phyloP scores from a whole-genome alignment of 2,113 vertebrate genomes.

The Antechinus flavipes region DNA sequence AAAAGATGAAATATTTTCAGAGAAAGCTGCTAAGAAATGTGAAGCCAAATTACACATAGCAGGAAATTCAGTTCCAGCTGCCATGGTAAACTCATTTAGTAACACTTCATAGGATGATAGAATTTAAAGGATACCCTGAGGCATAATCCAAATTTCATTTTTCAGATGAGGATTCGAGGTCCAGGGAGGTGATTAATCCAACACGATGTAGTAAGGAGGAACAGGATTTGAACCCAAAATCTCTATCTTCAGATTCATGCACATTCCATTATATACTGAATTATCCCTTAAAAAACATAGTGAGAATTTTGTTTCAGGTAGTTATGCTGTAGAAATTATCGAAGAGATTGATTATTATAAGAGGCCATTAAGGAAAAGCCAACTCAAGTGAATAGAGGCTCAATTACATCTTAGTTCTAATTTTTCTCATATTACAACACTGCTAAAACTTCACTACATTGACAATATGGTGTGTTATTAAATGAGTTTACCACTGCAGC shows the following conservation, averaged over 20 bases:
- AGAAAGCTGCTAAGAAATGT: background rate
- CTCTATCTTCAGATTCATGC: background rate
- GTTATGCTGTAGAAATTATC: slow-evolving; percentile 7
- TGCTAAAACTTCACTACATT: slow-evolving; percentile 59
- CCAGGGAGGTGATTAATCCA: background rate
- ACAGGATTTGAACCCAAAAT: background rate
- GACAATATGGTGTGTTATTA: slow-evolving; percentile 68
- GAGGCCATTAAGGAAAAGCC: slow-evolving; percentile 14
- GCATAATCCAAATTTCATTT: background rate
- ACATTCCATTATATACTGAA: background rate
- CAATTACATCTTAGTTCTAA: slow-evolving; percentile 47
- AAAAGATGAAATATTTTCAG: background rate
- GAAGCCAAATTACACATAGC: background rate
- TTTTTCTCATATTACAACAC: slow-evolving; percentile 46
- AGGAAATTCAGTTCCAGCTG: background rate
- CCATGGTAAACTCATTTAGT: slow-evolving; percentile 4
- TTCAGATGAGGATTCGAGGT: background rate
- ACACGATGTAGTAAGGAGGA: background rate
- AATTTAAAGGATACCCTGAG: background rate
- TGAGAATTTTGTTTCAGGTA: background rate
- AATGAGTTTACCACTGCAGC: slow-evolving; percentile 72
- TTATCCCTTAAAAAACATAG: background rate
- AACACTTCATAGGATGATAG: background rate
- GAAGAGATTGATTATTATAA: slow-evolving; percentile 30
- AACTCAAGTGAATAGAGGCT: slow-evolving; percentile 20